Base-by-base conservation (phyloP, 2,113 vertebrate genomes). In the Vidua macroura region DNA sequence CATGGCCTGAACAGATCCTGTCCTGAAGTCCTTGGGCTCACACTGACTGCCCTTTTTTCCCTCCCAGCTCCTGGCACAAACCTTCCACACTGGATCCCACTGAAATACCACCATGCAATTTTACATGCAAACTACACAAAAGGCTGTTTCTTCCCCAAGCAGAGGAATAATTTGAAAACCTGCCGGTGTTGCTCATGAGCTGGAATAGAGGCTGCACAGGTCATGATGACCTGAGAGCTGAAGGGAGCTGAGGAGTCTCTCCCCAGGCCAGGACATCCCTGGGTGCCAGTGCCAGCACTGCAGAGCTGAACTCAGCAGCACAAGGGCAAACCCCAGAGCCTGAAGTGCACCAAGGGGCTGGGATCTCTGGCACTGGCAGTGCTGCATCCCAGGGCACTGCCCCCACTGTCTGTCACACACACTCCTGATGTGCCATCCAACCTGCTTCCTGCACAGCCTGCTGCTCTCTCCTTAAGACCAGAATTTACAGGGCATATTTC, bases 401-500 rank as follows among this genome's bases (percentile, higher is more conserved):
- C 37, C 64, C 16, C 35, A 20, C 60, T 75, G 63, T 56, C 39
- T 88, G 81, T 41, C 93, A 83, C n/a, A 28, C 6, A 6, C 23
- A 20, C 55, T 48, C 62, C 78, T n/a, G 14, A 33, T 63, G 31
- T 83, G 75, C 82, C 73, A 39, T 52, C 55, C 60, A 51, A 28
- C 68, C 35, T 79, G 6, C 59, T 59, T 81, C 85, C 60, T 75
- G 63, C 55, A 22, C 77, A 87, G 84, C 55, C 67, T 95, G 81
- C 69, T 41, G 62, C n/a, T 68, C 88, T 79, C 73, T 94, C 82
- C 68, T 83, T 95, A 91, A 43, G 11, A 83, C 15, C 35, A 64
- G 69, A 63, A 94, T 91, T 90, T 92, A 91, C 48, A 85, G 39
- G 91, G 49, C 60, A 56, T 49, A 83, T 80, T 81, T 84, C 69